Evolutionary conservation across 2,113 vertebrate species (phyloP).

Genomic region (Zonotrichia leucophrys): DNA sequence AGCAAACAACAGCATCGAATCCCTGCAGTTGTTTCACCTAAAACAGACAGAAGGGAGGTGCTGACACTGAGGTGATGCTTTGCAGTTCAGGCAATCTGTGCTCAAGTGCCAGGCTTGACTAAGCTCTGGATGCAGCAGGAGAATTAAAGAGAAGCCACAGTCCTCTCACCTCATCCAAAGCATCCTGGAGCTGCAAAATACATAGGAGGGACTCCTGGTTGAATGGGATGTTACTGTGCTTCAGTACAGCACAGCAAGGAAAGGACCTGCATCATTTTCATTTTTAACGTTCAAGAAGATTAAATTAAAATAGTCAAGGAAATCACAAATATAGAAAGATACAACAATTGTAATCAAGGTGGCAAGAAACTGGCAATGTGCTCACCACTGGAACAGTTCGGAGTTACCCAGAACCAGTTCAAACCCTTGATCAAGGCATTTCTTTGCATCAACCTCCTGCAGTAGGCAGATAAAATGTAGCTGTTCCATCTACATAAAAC

Average conservation of each 20-base stretch:
- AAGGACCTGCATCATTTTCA: background rate
- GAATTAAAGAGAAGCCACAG: background rate
- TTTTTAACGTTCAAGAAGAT: background rate
- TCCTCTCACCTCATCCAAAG: background rate
- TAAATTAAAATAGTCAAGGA: background rate
- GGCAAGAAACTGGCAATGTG: background rate
- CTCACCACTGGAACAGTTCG: background rate
- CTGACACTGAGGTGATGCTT: background rate
- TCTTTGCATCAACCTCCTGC: conserved; percentile 16
- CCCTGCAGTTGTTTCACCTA: background rate
- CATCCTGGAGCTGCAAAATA: background rate
- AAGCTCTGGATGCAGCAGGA: background rate
- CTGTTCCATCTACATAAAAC: background rate
- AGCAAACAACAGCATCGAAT: accelerated
- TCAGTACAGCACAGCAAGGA: background rate
- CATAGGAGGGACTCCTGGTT: background rate
- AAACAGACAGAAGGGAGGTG: background rate
- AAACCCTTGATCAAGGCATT: background rate
- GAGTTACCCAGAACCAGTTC: background rate
- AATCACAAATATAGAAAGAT: background rate
- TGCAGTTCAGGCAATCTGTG: background rate
- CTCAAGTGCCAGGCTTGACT: background rate
- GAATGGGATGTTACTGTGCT: background rate
- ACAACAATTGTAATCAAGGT: background rate
- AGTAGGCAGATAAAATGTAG: conserved; percentile 14